Percentiles rank a stretch among this genome's conserved stretches.
Conservation (phyloP, 2,888 invertebrate species). For the Cheilosia pagana region DNA sequence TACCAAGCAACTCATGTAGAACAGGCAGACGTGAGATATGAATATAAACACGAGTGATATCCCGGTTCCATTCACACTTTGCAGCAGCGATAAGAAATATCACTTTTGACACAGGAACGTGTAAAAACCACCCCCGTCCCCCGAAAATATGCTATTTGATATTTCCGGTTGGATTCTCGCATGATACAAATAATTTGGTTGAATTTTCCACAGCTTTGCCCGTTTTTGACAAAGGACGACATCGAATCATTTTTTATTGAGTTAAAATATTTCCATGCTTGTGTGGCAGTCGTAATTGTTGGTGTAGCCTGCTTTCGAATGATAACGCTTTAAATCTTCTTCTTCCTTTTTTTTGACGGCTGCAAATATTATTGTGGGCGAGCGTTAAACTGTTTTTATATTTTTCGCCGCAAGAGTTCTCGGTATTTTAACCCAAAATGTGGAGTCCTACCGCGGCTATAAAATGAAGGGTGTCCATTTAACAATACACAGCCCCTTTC, state of each 20-base stretch:
- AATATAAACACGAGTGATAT: neutral
- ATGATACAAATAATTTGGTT: constrained; percentile 48
- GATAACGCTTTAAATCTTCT: constrained; percentile 67
- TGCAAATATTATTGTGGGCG: too few relatives aligned
- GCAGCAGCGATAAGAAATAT: constrained; percentile 39
- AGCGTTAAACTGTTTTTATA: neutral
- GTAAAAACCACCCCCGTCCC: constrained; percentile 1
- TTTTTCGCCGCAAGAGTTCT: constrained; percentile 13
- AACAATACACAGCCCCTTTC: constrained; percentile 4
- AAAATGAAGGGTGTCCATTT: too few relatives aligned
- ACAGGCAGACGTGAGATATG: neutral
- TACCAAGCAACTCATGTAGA: neutral
- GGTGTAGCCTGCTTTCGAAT: constrained; percentile 42
- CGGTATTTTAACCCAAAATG: neutral
- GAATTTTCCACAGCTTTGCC: constrained; percentile 42
- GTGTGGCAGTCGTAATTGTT: constrained; percentile 12
- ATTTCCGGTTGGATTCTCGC: constrained; percentile 34
- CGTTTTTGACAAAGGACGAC: constrained; percentile 63
- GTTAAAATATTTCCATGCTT: constrained; percentile 44
- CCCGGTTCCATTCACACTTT: constrained; percentile 9
- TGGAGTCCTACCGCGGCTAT: neutral
- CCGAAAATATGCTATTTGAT: constrained; percentile 57
- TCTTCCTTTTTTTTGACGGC: neutral
- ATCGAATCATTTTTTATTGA: constrained; percentile 61
- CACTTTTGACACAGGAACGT: constrained; percentile 32